Base-by-base conservation (phyloP, 2,888 invertebrate genomes). In the Aplocera efformata region DNA sequence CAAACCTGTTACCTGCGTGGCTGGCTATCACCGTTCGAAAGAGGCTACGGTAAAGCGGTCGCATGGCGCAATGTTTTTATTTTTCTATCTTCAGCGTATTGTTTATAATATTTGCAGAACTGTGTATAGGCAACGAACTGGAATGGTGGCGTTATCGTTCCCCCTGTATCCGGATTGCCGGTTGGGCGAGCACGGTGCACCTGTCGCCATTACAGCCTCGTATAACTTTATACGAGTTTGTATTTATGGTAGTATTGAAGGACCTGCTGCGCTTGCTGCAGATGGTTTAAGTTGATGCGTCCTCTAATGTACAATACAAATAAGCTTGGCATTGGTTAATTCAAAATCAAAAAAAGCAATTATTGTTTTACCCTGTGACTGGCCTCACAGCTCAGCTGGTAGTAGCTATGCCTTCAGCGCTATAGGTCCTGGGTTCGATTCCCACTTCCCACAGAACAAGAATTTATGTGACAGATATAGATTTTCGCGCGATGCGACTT, bases 161-260 rank as follows among this genome's bases (percentile, higher is more conserved):
- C 44, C 70, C 65, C 45, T 47, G 63, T 67, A 70, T 71, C 68
- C 74, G 74, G 65, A 68, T 69, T 66, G 63, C 64, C 76, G 83
- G 67, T 73, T 54, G 71, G 63, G 53, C 65, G 77, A 64, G 52
- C 78, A 70, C 65, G 63, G 56, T 70, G 71, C 85, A 86, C 85
- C 85, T 86, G 85, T 79, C 83, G 71, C 66, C 63, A 42, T 52
- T 43, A 42, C 35, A 45, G 34, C 30, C 26, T 29, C 33, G 35
- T 46, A 40, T 17, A 41, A 53, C 39, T 46, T 39, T 34, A 28
- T 28, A 44, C 27, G 37, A 42, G 37, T 38, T 33, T 33, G 33
- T 35, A 35, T 35, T 33, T 41, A 29, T 35, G 9, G 6, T 27
- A 6, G 1, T n/a, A n/a, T 20, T 40, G n/a, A 33, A 21, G 30